Evolutionary conservation across 2,113 vertebrate species (phyloP).

Genomic region (Telmatochromis sp.): DNA sequence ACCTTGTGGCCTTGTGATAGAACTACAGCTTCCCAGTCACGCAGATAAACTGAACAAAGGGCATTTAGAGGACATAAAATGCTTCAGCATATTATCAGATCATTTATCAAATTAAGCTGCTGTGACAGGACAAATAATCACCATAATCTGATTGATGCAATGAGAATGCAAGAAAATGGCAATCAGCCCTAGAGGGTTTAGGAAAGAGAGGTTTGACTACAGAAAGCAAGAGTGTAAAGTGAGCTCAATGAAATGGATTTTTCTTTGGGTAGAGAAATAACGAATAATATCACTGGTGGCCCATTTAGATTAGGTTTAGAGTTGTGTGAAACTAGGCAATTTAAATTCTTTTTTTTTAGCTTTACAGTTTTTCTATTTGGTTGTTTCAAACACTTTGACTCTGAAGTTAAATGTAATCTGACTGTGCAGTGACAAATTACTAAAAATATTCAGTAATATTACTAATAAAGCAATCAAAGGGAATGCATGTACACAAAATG

Average conservation of each 20-base stretch:
- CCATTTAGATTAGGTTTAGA: neutral
- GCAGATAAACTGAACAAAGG: neutral
- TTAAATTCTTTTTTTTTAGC: neutral
- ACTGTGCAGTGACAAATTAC: neutral
- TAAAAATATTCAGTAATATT: neutral
- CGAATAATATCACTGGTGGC: neutral
- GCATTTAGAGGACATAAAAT: constrained; percentile 25
- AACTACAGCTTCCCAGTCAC: neutral
- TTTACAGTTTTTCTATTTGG: neutral
- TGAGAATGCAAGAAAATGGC: neutral
- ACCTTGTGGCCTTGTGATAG: neutral
- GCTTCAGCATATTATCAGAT: neutral
- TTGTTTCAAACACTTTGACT: neutral
- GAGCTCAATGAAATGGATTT: neutral
- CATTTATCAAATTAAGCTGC: constrained; percentile 34
- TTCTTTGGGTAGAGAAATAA: neutral
- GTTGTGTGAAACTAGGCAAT: neutral
- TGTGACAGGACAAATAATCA: constrained; percentile 24
- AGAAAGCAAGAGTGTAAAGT: neutral
- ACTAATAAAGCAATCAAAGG: neutral
- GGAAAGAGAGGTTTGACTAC: neutral
- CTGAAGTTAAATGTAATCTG: neutral
- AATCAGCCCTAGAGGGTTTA: neutral
- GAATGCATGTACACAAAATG: neutral
- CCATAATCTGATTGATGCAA: neutral